Percentiles rank a stretch among this genome's conserved stretches.
Evolutionary conservation across 2,888 invertebrate genomes (phyloP).

Genomic region (Polyploca ridens): DNA sequence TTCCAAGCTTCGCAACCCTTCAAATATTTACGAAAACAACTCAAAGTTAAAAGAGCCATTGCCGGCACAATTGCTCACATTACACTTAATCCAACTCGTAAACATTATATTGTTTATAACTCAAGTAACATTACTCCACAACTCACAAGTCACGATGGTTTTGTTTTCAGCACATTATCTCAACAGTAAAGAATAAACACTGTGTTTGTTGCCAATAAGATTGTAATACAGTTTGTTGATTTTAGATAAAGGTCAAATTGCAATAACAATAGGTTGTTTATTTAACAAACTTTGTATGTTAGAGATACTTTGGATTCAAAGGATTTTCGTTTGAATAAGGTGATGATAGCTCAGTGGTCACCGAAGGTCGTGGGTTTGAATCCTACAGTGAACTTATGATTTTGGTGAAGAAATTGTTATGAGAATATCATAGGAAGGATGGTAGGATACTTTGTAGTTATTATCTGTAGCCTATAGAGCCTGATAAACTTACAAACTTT

Average conservation of each 20-base stretch:
- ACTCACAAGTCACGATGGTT: not conserved
- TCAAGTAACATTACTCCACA: not conserved
- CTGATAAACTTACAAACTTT: no score
- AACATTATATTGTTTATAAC: conserved; percentile 1
- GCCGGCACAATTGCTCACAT: not conserved
- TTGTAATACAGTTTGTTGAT: not conserved
- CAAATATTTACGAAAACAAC: not conserved
- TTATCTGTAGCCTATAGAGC: no score
- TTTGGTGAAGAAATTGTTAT: no score
- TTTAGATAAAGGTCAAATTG: not conserved
- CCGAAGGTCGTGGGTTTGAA: no score
- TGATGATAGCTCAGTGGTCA: no score
- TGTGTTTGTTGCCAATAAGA: not conserved
- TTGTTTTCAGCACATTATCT: conserved; percentile 1
- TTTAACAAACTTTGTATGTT: not conserved
- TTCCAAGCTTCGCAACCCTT: not conserved
- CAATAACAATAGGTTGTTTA: not conserved
- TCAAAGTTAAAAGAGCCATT: not conserved
- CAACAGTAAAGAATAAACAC: not conserved
- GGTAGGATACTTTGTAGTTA: no score
- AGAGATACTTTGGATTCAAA: no score
- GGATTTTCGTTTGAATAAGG: no score
- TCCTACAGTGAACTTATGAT: no score
- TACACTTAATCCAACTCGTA: conserved; percentile 2
- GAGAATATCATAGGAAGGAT: no score